Conservation (phyloP, 2,797 vertebrate genomes). For the Bradypodion pumilum region DNA sequence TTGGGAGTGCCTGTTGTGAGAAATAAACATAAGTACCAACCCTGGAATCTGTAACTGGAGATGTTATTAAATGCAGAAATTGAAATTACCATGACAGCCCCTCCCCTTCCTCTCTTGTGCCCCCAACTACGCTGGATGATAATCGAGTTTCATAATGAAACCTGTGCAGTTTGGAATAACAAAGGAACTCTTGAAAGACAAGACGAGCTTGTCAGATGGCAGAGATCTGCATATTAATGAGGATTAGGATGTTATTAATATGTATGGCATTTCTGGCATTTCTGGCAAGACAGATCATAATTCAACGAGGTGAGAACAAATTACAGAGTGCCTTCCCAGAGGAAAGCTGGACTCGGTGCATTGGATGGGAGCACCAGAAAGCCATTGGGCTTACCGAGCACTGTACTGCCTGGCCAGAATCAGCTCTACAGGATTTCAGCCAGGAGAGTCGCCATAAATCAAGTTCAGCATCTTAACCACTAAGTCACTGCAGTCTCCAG, state of each 20-base stretch:
- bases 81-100: slow-evolving; percentile 30
- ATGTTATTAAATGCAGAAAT: slow-evolving; percentile 58
- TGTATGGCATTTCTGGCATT: slow-evolving; percentile 17
- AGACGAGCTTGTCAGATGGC: slow-evolving; percentile 46
- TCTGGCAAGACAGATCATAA: slow-evolving; percentile 14
- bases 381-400: too few relatives aligned
- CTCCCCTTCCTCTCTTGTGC: background rate
- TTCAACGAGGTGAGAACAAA: slow-evolving; percentile 37
- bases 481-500: too few relatives aligned
- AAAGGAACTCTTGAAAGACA: slow-evolving; percentile 46
- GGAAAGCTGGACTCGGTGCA: too few relatives aligned
- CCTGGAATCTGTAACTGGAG: slow-evolving; percentile 43
- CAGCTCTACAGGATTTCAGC: too few relatives aligned
- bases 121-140: slow-evolving; percentile 55
- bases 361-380: too few relatives aligned
- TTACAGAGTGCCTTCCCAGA: background rate
- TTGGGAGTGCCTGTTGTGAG: slow-evolving; percentile 45
- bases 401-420: too few relatives aligned
- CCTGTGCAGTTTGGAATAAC: slow-evolving; percentile 58
- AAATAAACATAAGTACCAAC: slow-evolving; percentile 30
- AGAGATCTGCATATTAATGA: slow-evolving; percentile 62
- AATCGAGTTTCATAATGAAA: slow-evolving; percentile 67
- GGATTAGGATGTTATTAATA: slow-evolving; percentile 59
- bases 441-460: too few relatives aligned
- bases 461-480: too few relatives aligned